These are phyloP conservation scores for Cydia splendana DNA, from an alignment of 1,140 invertebrate genomes.

Conservation along the genomic window DNA sequence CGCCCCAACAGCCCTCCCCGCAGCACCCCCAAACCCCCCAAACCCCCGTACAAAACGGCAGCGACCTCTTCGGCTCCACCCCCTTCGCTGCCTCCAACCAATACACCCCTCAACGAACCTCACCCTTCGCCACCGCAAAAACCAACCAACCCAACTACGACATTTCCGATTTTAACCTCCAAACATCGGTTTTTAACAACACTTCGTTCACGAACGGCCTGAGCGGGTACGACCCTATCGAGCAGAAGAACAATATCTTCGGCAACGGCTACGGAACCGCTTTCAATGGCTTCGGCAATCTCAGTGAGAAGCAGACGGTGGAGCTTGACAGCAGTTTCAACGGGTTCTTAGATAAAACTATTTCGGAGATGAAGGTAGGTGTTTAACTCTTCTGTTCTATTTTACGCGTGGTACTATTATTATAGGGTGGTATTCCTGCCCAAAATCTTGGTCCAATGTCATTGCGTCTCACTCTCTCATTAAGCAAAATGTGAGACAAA, in stretches of 20 bases:
- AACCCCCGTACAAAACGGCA: conserved; percentile 78
- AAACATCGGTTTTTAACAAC: conserved; percentile 69
- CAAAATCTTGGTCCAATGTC: too few species aligned
- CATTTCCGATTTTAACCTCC: conserved; percentile 73
- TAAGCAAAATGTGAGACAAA: too few species aligned
- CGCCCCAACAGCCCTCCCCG: conserved; percentile 69
- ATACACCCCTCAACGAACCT: conserved; percentile 38
- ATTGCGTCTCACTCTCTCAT: too few species aligned
- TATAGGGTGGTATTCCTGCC: neutral
- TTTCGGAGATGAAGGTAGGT: conserved; percentile 90
- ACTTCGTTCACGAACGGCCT: conserved; percentile 68
- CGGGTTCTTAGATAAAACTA: conserved; percentile 88
- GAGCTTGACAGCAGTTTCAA: conserved; percentile 80
- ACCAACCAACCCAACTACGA: conserved; percentile 72
- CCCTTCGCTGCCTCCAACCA: conserved; percentile 78
- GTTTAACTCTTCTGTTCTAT: neutral
- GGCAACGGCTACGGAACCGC: conserved; percentile 67
- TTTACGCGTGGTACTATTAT: too few species aligned
- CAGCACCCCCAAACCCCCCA: conserved; percentile 78
- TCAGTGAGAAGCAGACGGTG: conserved; percentile 74
- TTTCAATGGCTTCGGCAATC: conserved; percentile 73
- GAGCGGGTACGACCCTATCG: conserved; percentile 84
- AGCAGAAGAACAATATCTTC: conserved; percentile 81
- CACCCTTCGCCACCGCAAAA: conserved; percentile 35
- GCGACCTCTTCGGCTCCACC: conserved; percentile 85